phyloP scores from a whole-genome alignment of 23 tunicate species.

The Diplosoma virens region DNA sequence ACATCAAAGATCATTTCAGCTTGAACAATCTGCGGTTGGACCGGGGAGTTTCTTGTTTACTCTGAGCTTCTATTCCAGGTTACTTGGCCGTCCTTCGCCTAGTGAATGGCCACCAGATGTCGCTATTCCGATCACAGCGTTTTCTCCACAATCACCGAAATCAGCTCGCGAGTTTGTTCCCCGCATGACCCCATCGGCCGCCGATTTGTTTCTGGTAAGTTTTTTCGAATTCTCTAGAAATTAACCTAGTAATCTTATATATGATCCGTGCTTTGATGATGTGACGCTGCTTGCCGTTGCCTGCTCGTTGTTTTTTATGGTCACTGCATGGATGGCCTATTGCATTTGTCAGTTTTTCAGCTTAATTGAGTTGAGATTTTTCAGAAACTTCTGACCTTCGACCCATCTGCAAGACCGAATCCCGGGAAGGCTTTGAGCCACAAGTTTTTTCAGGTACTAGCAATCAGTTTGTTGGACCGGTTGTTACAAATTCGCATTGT shows the following conservation, averaged over 20 bases:
- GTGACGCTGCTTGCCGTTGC: no score
- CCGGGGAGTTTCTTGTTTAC: no score
- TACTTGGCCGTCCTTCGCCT: conserved; percentile 78
- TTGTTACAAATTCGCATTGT: no score
- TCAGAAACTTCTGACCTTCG: conserved; percentile 75
- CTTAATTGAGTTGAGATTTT: not conserved
- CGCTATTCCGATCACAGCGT: conserved; percentile 73
- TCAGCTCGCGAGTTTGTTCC: conserved; percentile 50
- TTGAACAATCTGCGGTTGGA: no score
- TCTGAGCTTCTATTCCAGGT: conserved; percentile 33
- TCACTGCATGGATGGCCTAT: no score
- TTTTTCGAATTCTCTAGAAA: no score
- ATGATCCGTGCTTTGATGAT: no score
- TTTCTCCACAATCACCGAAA: conserved; percentile 49
- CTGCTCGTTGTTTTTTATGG: no score
- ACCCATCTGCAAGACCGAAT: conserved; percentile 43
- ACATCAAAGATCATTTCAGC: no score
- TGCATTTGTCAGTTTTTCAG: not conserved
- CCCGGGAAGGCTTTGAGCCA: conserved; percentile 53
- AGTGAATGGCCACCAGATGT: conserved; percentile 90
- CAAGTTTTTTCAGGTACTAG: conserved; percentile 47
- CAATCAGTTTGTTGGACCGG: no score
- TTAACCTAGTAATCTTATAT: no score
- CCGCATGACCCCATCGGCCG: conserved; percentile 43
- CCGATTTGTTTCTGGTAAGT: conserved; percentile 64